Conservation (phyloP, 2,888 invertebrate species). For the Athetis lepigone region DNA sequence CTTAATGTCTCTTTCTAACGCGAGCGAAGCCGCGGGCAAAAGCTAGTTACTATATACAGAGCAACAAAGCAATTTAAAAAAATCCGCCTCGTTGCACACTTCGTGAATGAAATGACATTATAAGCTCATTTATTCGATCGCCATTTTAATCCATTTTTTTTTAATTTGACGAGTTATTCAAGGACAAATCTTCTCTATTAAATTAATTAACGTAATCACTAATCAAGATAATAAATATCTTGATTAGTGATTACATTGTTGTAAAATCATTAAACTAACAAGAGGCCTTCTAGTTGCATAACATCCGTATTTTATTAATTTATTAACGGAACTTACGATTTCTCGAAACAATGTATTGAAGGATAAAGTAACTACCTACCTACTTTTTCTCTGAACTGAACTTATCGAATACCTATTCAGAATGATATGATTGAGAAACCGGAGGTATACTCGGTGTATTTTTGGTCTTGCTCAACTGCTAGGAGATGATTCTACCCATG, state of each 20-base stretch:
- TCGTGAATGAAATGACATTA: too few relatives aligned
- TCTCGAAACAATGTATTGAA: neutral
- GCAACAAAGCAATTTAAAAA: too few relatives aligned
- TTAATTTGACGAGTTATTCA: neutral
- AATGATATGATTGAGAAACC: too few relatives aligned
- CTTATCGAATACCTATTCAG: too few relatives aligned
- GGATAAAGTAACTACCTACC: neutral
- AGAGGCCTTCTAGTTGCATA: slow-evolving; percentile 7
- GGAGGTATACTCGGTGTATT: too few relatives aligned
- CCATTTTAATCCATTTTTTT: neutral
- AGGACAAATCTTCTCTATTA: neutral
- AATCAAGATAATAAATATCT: slow-evolving; percentile 26
- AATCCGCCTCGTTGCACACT: too few relatives aligned
- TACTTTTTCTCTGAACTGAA: neutral
- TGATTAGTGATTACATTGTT: slow-evolving; percentile 1
- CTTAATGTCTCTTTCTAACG: too few relatives aligned
- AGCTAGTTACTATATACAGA: too few relatives aligned
- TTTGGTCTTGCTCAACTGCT: too few relatives aligned
- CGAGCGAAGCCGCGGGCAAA: too few relatives aligned
- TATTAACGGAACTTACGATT: slow-evolving; percentile 1
- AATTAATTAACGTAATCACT: slow-evolving; percentile 20
- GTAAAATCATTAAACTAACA: slow-evolving; percentile 19
- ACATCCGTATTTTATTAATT: slow-evolving; percentile 16
- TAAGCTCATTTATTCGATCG: too few relatives aligned
- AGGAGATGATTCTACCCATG: too few relatives aligned